Percentiles rank a stretch among this genome's conserved stretches.
These are phyloP conservation scores for Blastobasis adustella DNA, from an alignment of 2,888 invertebrate species.

Conservation along the genomic window DNA sequence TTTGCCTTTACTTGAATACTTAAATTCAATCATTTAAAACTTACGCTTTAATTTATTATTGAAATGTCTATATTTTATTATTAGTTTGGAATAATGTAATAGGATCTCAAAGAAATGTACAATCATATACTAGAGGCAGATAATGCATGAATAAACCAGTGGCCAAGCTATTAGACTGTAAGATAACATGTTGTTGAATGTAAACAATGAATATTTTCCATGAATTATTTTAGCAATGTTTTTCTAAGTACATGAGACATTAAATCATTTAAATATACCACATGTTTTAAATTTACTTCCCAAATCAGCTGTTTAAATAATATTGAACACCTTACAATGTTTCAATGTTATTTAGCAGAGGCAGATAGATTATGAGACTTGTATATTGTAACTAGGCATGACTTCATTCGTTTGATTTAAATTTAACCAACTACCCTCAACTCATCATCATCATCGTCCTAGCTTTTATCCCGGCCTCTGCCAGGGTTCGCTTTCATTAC, in stretches of 20 bases:
- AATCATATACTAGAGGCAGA: slow-evolving; percentile 19
- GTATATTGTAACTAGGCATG: too few species aligned
- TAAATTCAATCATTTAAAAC: slow-evolving; percentile 28
- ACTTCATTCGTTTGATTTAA: too few species aligned
- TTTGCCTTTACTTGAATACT: slow-evolving; percentile 39
- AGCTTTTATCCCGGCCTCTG: too few species aligned
- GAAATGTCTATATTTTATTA: slow-evolving; percentile 22
- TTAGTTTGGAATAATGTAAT: slow-evolving; percentile 28
- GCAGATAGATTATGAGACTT: too few species aligned
- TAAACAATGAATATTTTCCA: slow-evolving; percentile 52
- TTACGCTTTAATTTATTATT: slow-evolving; percentile 28
- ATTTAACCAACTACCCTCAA: too few species aligned
- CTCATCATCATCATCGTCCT: too few species aligned
- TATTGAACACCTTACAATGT: background rate
- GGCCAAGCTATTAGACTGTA: slow-evolving; percentile 48
- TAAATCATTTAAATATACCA: slow-evolving; percentile 37
- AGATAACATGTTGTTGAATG: slow-evolving; percentile 44
- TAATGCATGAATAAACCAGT: slow-evolving; percentile 16
- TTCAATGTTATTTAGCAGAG: too few species aligned
- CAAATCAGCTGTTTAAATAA: background rate
- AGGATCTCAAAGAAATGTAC: slow-evolving; percentile 55
- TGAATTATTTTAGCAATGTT: slow-evolving; percentile 49
- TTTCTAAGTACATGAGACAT: slow-evolving; percentile 37
- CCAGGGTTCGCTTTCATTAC: too few species aligned
- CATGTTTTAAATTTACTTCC: too few species aligned